These are phyloP conservation scores for Magallana angulata DNA, from an alignment of 1,140 invertebrate species.

Conservation along the genomic window DNA sequence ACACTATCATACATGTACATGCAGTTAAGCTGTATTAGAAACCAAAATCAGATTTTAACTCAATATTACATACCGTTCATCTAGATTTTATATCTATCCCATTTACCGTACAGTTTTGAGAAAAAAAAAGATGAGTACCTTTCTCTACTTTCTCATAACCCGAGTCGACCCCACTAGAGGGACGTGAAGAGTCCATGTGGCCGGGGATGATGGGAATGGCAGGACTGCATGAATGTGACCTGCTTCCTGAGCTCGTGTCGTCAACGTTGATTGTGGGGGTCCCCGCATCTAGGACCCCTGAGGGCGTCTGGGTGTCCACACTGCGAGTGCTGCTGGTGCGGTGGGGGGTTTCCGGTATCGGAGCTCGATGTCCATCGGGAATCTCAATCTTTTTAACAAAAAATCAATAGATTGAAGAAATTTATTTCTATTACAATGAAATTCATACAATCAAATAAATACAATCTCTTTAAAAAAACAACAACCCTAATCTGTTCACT, in stretches of 20 bases:
- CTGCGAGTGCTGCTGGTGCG: constrained; percentile 82
- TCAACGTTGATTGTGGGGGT: constrained; percentile 68
- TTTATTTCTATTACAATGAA: too few relatives aligned
- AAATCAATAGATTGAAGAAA: background rate
- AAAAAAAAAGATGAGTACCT: background rate
- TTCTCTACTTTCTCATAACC: constrained; percentile 30
- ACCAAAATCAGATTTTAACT: too few relatives aligned
- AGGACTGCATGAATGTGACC: constrained; percentile 74
- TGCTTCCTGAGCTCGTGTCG: constrained; percentile 59
- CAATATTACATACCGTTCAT: too few relatives aligned
- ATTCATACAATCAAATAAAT: too few relatives aligned
- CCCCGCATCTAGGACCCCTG: constrained; percentile 75
- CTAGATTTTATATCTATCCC: too few relatives aligned
- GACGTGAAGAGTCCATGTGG: constrained; percentile 82
- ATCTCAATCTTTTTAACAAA: constrained; percentile 55
- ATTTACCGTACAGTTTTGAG: too few relatives aligned
- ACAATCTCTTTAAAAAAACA: too few relatives aligned
- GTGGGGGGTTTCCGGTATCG: constrained; percentile 87
- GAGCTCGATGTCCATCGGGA: constrained; percentile 91
- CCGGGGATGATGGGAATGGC: constrained; percentile 83
- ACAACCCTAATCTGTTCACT: too few relatives aligned
- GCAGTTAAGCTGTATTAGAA: too few relatives aligned
- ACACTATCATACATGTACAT: too few relatives aligned
- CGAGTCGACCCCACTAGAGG: constrained; percentile 81
- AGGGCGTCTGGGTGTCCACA: constrained; percentile 92